Evolutionary conservation across 2,113 vertebrate genomes (phyloP), one percentile per base, ranked within the genome.

Genomic region (Otus sunia): DNA sequence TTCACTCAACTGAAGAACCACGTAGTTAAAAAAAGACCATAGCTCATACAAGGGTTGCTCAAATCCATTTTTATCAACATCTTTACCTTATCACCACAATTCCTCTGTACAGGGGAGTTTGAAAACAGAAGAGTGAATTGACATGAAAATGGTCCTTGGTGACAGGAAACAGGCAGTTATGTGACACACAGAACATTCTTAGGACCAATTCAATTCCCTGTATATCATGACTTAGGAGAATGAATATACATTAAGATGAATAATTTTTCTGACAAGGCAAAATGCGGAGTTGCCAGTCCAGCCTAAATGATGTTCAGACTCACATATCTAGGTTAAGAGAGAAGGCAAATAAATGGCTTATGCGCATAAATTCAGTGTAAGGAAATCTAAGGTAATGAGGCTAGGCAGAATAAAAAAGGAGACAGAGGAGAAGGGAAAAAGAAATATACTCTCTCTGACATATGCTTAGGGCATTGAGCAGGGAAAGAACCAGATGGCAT

Each of bases 401-500:
- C n/a, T 87, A 94, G 32, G 47, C 50, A 81, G 72, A 91, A 84
- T 59, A 41, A 82, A 84, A 91, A 77, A 58, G 55, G 58, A 91
- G 87, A 68, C 11, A 83, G n/a, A 82, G 90, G 43, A 88, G 79
- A 92, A 82, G 29, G 64, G 20, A 39, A 67, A 67, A 90, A 86
- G 36, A 88, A 90, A 90, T 88, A 59, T 30, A 45, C 53, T 93
- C 76, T 91, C 53, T 91, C 55, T 89, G 92, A 75, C 80, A 92
- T 94, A 94, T 94, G 94, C 74, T 96, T 91, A 72, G 88, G 88
- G 85, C 81, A 96, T 50, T 78, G 71, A 79, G 52, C 66, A 89
- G 67, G 32, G 67, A 86, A 59, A 92, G 43, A 93, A 91, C 49
- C 95, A 97, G 96, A 94, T 95, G 93, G 88, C 49, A n/a, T 84